phyloP scores from a whole-genome alignment of 1,140 invertebrate genomes.

The Drosophila tropicalis region DNA sequence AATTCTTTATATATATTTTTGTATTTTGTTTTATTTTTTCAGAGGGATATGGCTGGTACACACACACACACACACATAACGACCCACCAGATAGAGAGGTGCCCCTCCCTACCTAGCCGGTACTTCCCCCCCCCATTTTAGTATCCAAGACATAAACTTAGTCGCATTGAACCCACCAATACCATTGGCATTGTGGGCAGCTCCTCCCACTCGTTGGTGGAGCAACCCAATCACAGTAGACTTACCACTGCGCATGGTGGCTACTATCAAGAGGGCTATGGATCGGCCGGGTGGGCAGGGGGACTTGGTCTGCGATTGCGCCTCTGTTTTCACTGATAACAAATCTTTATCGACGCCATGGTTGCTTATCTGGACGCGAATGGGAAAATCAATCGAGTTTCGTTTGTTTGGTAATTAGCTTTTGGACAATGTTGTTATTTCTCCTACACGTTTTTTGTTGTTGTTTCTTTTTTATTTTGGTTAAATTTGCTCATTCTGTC shows the following conservation, averaged over 20 bases:
- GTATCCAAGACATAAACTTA: no score
- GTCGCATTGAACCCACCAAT: conserved; percentile 40
- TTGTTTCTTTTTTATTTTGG: conserved; percentile 33
- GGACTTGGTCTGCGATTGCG: conserved; percentile 58
- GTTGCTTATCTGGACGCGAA: conserved; percentile 71
- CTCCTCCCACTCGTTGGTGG: conserved; percentile 63
- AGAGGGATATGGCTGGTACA: conserved; percentile 22
- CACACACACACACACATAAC: conserved; percentile 2
- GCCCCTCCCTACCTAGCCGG: neutral
- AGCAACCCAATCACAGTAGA: conserved; percentile 72
- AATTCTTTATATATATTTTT: conserved; percentile 8
- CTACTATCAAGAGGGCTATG: neutral
- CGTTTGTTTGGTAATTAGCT: conserved; percentile 79
- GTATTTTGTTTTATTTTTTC: neutral
- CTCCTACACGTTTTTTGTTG: neutral
- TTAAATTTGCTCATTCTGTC: conserved; percentile 38
- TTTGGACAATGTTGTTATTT: conserved; percentile 68
- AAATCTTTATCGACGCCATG: conserved; percentile 79
- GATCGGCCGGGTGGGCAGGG: neutral
- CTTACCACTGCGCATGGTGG: conserved; percentile 71
- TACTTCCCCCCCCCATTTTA: neutral
- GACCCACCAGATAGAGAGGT: neutral
- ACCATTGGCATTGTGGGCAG: conserved; percentile 44
- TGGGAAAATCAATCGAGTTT: conserved; percentile 72
- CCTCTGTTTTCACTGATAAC: conserved; percentile 82